These are phyloP conservation scores for Limanda limanda DNA, from an alignment of 2,113 vertebrate genomes.

Conservation along the genomic window DNA sequence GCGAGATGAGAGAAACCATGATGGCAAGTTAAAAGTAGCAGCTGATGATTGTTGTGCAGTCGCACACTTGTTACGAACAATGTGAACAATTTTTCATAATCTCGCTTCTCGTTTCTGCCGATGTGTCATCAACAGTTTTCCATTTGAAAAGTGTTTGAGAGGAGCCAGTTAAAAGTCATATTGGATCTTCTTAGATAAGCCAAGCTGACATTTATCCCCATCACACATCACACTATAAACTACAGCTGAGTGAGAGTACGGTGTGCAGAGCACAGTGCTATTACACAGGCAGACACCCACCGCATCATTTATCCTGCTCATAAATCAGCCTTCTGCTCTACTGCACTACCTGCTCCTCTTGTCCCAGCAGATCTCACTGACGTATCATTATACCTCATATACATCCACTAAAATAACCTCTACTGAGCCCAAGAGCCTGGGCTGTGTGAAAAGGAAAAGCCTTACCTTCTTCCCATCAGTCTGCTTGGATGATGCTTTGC, in stretches of 20 bases:
- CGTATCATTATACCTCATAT: conserved; percentile 78
- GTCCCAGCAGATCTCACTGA: conserved; percentile 76
- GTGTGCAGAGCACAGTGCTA: conserved; percentile 71
- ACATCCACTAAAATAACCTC: conserved; percentile 76
- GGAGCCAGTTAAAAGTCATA: conserved; percentile 74
- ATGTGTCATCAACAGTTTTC: conserved; percentile 43
- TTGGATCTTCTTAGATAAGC: conserved; percentile 78
- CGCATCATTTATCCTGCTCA: conserved; percentile 80
- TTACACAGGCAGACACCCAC: conserved; percentile 79
- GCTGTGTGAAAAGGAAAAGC: conserved; percentile 56
- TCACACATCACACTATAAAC: conserved; percentile 78
- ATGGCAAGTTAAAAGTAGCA: conserved; percentile 41
- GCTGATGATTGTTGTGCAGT: conserved; percentile 31
- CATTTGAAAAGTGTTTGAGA: conserved; percentile 69
- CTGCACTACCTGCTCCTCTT: conserved; percentile 74
- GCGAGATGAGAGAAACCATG: conserved; percentile 28
- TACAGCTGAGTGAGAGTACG: conserved; percentile 75
- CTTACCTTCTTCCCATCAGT: conserved; percentile 46
- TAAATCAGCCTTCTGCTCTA: conserved; percentile 80
- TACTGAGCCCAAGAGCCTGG: conserved; percentile 63
- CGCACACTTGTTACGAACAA: conserved; percentile 35
- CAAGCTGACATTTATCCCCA: conserved; percentile 78
- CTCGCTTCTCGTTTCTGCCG: conserved; percentile 12
- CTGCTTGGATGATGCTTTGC: conserved; percentile 55
- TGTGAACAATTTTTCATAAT: conserved; percentile 19